Conservation (phyloP, 2,797 vertebrate genomes). For the Enteromius thamalakanensis region DNA sequence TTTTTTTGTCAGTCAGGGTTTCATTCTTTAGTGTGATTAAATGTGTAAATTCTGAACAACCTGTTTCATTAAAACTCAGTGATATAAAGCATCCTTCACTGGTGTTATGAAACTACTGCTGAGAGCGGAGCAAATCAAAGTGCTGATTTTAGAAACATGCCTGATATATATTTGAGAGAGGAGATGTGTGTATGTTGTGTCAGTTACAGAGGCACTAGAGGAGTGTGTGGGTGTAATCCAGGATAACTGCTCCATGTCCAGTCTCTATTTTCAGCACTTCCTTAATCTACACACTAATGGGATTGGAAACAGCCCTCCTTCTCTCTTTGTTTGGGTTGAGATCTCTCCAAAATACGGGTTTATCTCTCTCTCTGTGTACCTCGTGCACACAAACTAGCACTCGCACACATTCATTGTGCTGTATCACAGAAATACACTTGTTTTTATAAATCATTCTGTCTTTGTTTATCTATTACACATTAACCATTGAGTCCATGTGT, state of each 20-base stretch:
- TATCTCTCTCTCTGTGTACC: background rate
- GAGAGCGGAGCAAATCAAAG: background rate
- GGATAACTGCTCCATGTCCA: constrained; percentile 64
- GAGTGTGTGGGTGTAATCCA: constrained; percentile 67
- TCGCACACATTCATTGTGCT: background rate
- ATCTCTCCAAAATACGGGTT: constrained; percentile 5
- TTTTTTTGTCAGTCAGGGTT: background rate
- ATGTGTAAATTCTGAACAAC: background rate
- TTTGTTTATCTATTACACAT: background rate
- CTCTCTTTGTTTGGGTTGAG: constrained; percentile 63
- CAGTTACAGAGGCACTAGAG: background rate
- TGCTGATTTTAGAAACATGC: constrained; percentile 1
- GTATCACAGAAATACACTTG: background rate
- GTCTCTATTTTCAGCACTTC: constrained; percentile 74
- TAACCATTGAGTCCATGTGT: background rate
- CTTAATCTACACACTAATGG: constrained; percentile 75
- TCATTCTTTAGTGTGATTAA: background rate
- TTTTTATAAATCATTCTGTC: background rate
- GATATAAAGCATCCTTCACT: background rate
- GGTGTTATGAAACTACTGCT: background rate
- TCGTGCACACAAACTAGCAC: background rate
- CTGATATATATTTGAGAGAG: background rate
- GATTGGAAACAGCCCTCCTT: constrained; percentile 64
- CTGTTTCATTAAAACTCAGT: background rate
- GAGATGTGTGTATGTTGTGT: background rate